Evolutionary conservation across 2,113 vertebrate species (phyloP), one percentile per base, ranked within the genome.

Genomic region (Pelecanoides urinatrix): DNA sequence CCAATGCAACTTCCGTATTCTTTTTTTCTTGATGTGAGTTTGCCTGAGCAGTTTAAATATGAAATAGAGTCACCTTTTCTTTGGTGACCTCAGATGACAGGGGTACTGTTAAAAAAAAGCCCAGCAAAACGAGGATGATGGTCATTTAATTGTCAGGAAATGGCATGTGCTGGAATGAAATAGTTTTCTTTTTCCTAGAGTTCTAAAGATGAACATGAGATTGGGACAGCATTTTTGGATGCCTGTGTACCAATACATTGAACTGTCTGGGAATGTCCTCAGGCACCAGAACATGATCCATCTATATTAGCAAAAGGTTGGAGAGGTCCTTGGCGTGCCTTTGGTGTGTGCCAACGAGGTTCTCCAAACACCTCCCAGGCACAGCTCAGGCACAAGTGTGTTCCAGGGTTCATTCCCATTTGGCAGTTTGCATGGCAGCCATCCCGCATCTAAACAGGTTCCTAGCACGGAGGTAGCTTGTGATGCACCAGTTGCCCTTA

Each of bases 311-410:
- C 6, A 40, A 18, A 86, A 55, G 20, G 26, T 4, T 88, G 72
- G 86, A 73, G 53, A 49, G 67, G 66, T 85, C 67, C 42, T 86
- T 79, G 75, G 18, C 0, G 0, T 71, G 42, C 4, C 42, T 86
- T 50, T 82, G 88, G 19, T 30, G 16, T 2, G 8, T 73, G 66
- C 40, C 62, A 79, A 1, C 0, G 4, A 16, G 5, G 22, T 5
- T 78, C 27, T 88, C 47, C 67, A 89, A 72, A 65, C 8, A 25
- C 40, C 32, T 83, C 38, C 59, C 72, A 56, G 23, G 63, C 59
- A 71, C 40, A 36, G 12, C 10, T 74, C 50, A 2, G 8, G 27
- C 26, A 2, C 9, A n/a, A 72, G 10, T 2, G 2, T 2, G 1
- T 71, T 70, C 71, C 93, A 94, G 36, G 27, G 55, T 49, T 86